These are phyloP conservation scores for Laupala kohalensis DNA, from an alignment of 1,140 invertebrate genomes.

Conservation along the genomic window DNA sequence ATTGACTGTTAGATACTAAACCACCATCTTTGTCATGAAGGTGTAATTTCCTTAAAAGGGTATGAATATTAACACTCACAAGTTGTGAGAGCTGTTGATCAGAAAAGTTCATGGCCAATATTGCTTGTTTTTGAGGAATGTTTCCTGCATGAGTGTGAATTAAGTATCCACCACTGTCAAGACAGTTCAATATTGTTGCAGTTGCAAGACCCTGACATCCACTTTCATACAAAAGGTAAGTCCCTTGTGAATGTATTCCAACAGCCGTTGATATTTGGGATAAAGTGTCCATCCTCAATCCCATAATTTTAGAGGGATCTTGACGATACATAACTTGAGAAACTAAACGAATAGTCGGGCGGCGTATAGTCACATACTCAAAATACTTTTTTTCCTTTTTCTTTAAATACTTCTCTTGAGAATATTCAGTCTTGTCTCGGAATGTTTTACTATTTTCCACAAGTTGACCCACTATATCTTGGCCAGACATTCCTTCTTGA, in stretches of 20 bases:
- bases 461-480: slow-evolving; percentile 72
- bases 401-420: slow-evolving; percentile 86
- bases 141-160: slow-evolving; percentile 70
- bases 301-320: slow-evolving; percentile 61
- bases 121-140: slow-evolving; percentile 56
- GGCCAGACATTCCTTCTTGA: slow-evolving; percentile 56
- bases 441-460: slow-evolving; percentile 83
- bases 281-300: slow-evolving; percentile 70
- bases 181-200: slow-evolving; percentile 62
- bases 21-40: slow-evolving; percentile 1
- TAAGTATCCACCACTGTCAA: slow-evolving; percentile 47
- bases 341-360: slow-evolving; percentile 59
- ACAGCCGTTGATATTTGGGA: slow-evolving; percentile 71
- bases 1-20: background rate
- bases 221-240: slow-evolving; percentile 76
- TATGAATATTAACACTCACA: slow-evolving; percentile 53
- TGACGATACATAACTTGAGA: slow-evolving; percentile 65
- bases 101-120: slow-evolving; percentile 64
- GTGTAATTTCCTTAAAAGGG: background rate
- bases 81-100: slow-evolving; percentile 49
- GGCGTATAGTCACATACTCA: slow-evolving; percentile 58
- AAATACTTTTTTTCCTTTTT: slow-evolving; percentile 89
- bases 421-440: slow-evolving; percentile 75
- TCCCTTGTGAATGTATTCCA: slow-evolving; percentile 64
- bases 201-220: slow-evolving; percentile 69